These are phyloP conservation scores for Caretta caretta DNA, from an alignment of 2,113 vertebrate genomes.

Conservation along the genomic window DNA sequence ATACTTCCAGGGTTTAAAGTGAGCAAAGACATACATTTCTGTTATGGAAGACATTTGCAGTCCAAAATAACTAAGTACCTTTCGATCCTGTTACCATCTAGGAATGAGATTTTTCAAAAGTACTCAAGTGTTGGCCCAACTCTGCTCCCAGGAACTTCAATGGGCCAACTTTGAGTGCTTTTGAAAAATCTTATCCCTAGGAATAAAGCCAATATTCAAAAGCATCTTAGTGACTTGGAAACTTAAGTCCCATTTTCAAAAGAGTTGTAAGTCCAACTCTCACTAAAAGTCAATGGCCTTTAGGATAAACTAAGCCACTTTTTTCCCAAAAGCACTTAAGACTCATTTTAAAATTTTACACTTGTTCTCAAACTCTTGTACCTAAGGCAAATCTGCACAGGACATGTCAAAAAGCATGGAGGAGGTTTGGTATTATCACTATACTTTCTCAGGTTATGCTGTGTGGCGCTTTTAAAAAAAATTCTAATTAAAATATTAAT, in stretches of 20 bases:
- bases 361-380: neutral
- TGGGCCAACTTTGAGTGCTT: neutral
- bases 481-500: neutral
- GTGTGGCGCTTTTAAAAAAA: neutral
- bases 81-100: neutral
- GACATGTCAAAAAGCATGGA: neutral
- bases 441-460: neutral
- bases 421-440: neutral
- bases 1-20: fast-evolving
- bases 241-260: neutral
- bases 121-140: neutral
- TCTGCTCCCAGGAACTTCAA: neutral
- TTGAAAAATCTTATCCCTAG: neutral
- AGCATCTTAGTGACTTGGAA: neutral
- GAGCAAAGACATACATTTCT: neutral
- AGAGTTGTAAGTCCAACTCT: neutral
- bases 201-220: neutral
- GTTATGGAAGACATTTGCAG: neutral
- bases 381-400: fast-evolving
- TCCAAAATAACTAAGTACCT: neutral
- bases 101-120: neutral
- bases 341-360: neutral
- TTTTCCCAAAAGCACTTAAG: neutral
- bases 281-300: neutral
- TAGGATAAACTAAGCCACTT: neutral